Base-by-base conservation (phyloP, 2,888 invertebrate species). In the Itoplectis maculator region DNA sequence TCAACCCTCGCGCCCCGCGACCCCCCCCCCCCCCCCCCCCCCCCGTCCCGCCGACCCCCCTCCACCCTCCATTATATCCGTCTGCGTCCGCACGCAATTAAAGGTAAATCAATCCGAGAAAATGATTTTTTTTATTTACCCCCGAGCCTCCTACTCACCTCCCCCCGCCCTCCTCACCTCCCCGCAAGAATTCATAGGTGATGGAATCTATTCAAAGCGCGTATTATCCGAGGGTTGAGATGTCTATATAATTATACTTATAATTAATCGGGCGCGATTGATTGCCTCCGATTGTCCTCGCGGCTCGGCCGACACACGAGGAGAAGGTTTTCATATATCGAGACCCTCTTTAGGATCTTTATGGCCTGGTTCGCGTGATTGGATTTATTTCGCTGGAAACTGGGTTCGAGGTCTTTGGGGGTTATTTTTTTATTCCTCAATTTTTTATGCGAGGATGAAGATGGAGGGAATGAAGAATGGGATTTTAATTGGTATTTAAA, bases 71-170 rank as follows among this genome's bases (percentile, higher is more conserved):
- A 40, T 74, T 54, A 56, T 72, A 56, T 72, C 18, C 56, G 51
- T 65, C 29, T 40, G 74, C 51, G 11, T 29, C 42, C 42, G 23
- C 3, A 8, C n/a, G 49, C 74, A 74, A 65, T 74, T 74, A 54
- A 74, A 29, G 37, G 29, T 54, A 49, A 54, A 74, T 74, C 74
- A 42, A 63, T 65, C 40, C 6, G 54, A 51, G 40, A 51, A 51
- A 40, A 65, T 63, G 15, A 42, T 54, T 74, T 23, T 54, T 65
- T 51, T 63, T 49, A 40, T 35, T n/a, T n/a, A n/a, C n/a, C n/a
- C n/a, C n/a, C 5, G 18, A 29, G 45, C 3, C 15, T 37, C 15
- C 2, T 29, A 29, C 5, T 29, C 29, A 2, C 29, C 29, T 5
- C 29, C 29, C 29, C 29, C 29, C 29, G 3, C 29, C 29, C 29